Conservation (phyloP, 2,113 vertebrate species). For the Ailurus styani region DNA sequence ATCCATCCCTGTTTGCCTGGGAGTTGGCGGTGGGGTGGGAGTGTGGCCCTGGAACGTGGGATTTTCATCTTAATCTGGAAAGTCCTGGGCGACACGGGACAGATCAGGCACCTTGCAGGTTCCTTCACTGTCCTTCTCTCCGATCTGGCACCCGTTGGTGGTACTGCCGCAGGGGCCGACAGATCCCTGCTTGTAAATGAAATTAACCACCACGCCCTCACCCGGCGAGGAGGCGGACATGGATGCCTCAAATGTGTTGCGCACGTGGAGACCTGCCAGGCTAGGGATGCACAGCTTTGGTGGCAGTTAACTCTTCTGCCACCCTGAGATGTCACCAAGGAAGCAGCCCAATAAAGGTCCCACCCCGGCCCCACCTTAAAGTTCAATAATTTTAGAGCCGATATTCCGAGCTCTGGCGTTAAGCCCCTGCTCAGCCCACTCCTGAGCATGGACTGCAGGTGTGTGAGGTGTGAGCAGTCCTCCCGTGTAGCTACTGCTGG, state of each 20-base stretch:
- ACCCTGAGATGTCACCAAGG: neutral
- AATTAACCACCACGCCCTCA: neutral
- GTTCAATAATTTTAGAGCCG: neutral
- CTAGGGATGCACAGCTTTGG: neutral
- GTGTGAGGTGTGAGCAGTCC: neutral
- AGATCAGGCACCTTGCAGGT: neutral
- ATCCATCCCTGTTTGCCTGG: neutral
- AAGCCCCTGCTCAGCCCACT: neutral
- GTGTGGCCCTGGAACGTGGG: neutral
- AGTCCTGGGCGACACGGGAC: neutral
- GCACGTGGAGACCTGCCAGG: neutral
- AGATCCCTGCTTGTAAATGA: neutral
- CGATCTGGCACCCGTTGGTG: neutral
- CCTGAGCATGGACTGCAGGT: neutral
- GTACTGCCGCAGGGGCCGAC: accelerated
- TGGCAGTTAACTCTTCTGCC: neutral
- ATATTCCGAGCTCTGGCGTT: neutral
- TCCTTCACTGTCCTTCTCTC: neutral
- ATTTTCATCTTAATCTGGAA: neutral
- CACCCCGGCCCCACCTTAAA: neutral
- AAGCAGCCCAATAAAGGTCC: neutral
- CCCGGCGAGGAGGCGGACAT: neutral
- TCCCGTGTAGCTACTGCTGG: neutral
- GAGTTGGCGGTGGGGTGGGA: too few relatives aligned
- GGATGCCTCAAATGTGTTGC: neutral